Evolutionary conservation across 2,797 vertebrate species (phyloP), one percentile per base, ranked within the genome.

Genomic region (Menidia menidia): DNA sequence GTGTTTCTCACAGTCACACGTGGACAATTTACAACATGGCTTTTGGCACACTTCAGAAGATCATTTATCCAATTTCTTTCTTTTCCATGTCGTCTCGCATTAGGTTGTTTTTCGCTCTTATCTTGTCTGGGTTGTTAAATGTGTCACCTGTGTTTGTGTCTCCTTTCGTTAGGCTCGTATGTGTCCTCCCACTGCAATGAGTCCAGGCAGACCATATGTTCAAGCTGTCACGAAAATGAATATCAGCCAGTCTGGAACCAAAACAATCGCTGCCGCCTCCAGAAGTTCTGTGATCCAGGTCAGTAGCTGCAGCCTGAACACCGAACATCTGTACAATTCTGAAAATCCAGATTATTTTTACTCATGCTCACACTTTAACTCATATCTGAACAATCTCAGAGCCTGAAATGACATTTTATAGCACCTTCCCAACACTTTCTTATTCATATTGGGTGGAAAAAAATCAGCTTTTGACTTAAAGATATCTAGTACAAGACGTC

Each of bases 271-370:
- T 99, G 97, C 66, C 74, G 92, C 10, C 91, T 86, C 31, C 96
- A 97, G 81, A 96, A 95, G 89, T 93, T 93, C 75, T 99, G 98
- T 45, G 98, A 99, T 48, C 57, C 77, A 64, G 95, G 98, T 98
- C 80, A 93, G 96, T 81, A 32, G 9, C 39, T 32, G 35, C 48
- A 25, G 6, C 32, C 68, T 32, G 6, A 51, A 62, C n/a, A 19
- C 1, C 25, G 25, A 25, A 25, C 25, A 25, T 25, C 25, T 25
- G 25, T 25, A 25, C 25, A 25, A 43, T 32, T 10, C 1, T 0
- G 2, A 25, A 2, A 42, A 43, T 25, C 25, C 25, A 1, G 25
- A 25, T 25, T 25, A 25, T 25, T 25, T 25, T 25, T 25, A 2
- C 25, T 25, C 25, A 1, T 25, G 25, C 25, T 25, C 25, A 25